Evolutionary conservation across 2,797 vertebrate species (phyloP), one percentile per base, ranked within the genome.

Genomic region (Ctenopoma multispine): DNA sequence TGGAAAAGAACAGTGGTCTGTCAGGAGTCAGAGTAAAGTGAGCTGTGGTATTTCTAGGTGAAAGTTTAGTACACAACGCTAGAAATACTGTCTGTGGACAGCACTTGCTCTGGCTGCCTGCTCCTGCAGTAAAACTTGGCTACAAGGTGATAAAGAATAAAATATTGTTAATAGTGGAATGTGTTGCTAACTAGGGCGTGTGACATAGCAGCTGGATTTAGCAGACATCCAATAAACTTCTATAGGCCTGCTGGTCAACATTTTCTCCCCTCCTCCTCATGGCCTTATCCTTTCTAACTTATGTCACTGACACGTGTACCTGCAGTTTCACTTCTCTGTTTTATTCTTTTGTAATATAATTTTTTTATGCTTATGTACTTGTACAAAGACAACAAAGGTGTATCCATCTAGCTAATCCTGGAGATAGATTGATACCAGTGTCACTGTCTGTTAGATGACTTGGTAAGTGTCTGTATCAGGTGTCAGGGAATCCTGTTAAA

Each of bases 151-250:
- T 80, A 86, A 90, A 90, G 75, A 83, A 81, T 21, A 60, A 83
- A 86, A 86, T 79, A 84, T n/a, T 83, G 90, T 85, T 87, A 85
- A 93, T 54, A 63, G 61, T 15, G 40, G 43, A 65, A 46, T 1
- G 13, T 54, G 61, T 38, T 53, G 81, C 81, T 90, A 90, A 91
- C 61, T 61, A 64, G 71, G 29, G 64, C 71, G 49, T 46, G 54
- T 87, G 82, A 90, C 83, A 78, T 31, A 57, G 31, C 60, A 69
- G 6, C 47, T 64, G 58, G 65, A 61, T 46, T 64, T 81, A 21
- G 47, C 27, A 71, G 47, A 68, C 7, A 1, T 34, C 36, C 57
- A 72, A 59, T 66, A 66, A 75, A 60, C 34, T 29, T 63, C 31
- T 62, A 29, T 46, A 69, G 43, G 56, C 63, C 55, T 87, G 75